Evolutionary conservation across 2,113 vertebrate species (phyloP), one percentile per base, ranked within the genome.

Genomic region (Scytalopus superciliaris): DNA sequence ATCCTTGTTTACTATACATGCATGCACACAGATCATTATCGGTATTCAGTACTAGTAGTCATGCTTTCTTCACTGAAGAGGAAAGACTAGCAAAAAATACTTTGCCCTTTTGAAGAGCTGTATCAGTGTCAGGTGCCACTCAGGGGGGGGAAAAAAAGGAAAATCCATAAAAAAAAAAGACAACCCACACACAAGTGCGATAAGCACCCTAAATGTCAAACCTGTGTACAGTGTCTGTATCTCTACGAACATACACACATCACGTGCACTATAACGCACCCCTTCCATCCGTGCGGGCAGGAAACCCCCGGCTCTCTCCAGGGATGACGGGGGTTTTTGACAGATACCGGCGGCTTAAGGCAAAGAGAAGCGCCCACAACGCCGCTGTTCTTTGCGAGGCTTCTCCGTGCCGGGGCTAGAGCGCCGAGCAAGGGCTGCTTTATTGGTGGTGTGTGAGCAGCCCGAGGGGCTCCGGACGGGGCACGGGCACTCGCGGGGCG

Each of bases 51-150:
- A 37, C 56, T n/a, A 94, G 79, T 4, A 84, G 39, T 49, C 67
- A 67, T 5, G 62, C 69, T 91, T 88, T 82, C 42, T 76, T 42
- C 68, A 45, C 69, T 33, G 39, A 57, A 80, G 45, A 68, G 4
- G 31, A 87, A 87, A 86, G 31, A 78, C 24, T 25, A 89, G 74
- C n/a, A 87, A 67, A 96, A 94, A 97, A 91, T 39, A 91, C 45
- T 90, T 70, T 50, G 47, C 68, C 70, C 56, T 80, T 90, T 47
- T 55, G 76, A 74, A 86, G 45, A 74, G 62, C 52, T 47, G 50
- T 69, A 84, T 75, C 77, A 13, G 25, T 39, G 57, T 55, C 57
- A 79, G 78, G 22, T 49, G 75, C 57, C 81, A 57, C 23, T 42
- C 40, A 42, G 10, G 14, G 14, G 14, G 14, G 14, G 13, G 39